A percentile compares a stretch with the other conserved stretches of the same genome.
phyloP scores from a whole-genome alignment of 2,888 invertebrate genomes.

The Orchesella flavescens region DNA sequence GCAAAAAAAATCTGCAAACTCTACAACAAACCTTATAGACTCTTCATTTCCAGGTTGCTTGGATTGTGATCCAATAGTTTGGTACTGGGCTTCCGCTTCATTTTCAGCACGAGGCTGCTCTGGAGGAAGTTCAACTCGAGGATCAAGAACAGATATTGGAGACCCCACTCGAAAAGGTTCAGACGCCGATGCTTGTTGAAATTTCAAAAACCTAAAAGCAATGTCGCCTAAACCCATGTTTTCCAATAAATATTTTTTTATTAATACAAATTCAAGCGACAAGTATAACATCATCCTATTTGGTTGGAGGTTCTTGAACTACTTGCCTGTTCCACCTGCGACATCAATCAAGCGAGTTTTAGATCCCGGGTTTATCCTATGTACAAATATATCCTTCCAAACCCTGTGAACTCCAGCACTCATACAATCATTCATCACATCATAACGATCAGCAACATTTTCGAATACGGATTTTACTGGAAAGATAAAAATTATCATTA shows the following conservation, averaged over 20 bases:
- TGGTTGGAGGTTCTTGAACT: too few relatives aligned
- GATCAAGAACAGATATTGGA: constrained; percentile 25
- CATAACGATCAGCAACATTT: constrained; percentile 94
- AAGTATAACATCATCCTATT: too few relatives aligned
- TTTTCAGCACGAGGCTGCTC: constrained; percentile 47
- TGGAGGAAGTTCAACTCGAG: constrained; percentile 26
- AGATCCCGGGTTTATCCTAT: constrained; percentile 83
- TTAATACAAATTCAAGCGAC: too few relatives aligned
- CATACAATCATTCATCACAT: constrained; percentile 98
- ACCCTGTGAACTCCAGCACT: constrained; percentile 93
- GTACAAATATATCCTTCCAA: constrained; percentile 97
- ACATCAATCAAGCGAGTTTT: constrained; percentile 90
- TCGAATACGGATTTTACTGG: constrained; percentile 94
- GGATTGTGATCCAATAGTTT: constrained; percentile 16
- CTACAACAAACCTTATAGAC: background rate
- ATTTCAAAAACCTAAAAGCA: constrained; percentile 85
- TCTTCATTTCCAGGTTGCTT: background rate
- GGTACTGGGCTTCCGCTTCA: constrained; percentile 66
- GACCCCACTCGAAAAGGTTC: background rate
- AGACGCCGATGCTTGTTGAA: constrained; percentile 5
- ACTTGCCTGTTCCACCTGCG: constrained; percentile 94
- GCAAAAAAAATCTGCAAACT: too few relatives aligned
- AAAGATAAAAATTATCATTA: constrained; percentile 41
- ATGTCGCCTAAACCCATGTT: constrained; percentile 91
- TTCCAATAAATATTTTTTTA: too few relatives aligned